These are phyloP conservation scores for Cosmopolites sordidus DNA, from an alignment of 2,888 invertebrate species.

Conservation along the genomic window DNA sequence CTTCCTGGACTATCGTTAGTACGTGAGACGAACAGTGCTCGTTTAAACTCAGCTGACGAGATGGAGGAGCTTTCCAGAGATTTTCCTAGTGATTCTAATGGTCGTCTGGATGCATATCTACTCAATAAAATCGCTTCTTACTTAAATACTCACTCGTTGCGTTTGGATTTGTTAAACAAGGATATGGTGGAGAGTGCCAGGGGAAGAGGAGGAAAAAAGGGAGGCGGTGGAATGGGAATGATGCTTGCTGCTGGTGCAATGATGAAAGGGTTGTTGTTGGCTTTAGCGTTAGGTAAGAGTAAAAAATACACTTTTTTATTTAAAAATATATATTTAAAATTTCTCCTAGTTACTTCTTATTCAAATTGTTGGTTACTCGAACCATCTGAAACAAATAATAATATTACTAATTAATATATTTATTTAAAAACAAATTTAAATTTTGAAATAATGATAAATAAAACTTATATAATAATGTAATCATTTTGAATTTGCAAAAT, in stretches of 20 bases:
- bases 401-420: no score
- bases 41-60: slow-evolving; percentile 55
- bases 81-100: slow-evolving; percentile 71
- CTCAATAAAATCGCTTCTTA: slow-evolving; percentile 67
- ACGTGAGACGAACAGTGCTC: slow-evolving; percentile 54
- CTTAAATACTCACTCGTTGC: slow-evolving; percentile 68
- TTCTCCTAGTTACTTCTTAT: no score
- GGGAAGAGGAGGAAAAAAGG: slow-evolving; percentile 44
- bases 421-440: no score
- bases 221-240: slow-evolving; percentile 49
- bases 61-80: slow-evolving; percentile 72
- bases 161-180: slow-evolving; percentile 63
- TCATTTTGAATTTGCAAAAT: no score
- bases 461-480: no score
- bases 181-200: slow-evolving; percentile 50
- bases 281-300: slow-evolving; percentile 52
- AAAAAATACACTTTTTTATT: no score
- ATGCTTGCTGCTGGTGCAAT: slow-evolving; percentile 53
- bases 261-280: slow-evolving; percentile 66
- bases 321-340: no score
- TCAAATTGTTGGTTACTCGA: no score
- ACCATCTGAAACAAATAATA: no score
- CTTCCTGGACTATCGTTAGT: slow-evolving; percentile 72
- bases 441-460: no score
- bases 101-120: slow-evolving; percentile 70